Evolutionary conservation across 2,888 invertebrate genomes (phyloP).

Genomic region (Apodemia mormo): DNA sequence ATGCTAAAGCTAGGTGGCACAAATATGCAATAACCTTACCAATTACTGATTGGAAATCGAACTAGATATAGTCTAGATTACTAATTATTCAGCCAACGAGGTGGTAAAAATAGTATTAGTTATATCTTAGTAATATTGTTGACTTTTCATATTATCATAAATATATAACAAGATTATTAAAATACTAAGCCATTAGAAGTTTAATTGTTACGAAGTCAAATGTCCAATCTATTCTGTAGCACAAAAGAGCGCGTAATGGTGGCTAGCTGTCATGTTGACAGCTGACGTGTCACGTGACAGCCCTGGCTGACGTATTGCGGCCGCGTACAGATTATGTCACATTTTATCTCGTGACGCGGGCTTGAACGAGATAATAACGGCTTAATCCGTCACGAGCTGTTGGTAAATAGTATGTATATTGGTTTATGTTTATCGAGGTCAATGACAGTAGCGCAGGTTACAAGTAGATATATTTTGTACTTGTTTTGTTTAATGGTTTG

Average conservation of each 20-base stretch:
- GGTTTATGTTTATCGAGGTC: slow-evolving; percentile 1
- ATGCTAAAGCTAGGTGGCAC: too few species aligned
- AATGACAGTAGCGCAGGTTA: not conserved
- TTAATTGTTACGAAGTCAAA: slow-evolving; percentile 22
- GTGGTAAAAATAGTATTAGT: too few species aligned
- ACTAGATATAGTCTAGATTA: too few species aligned
- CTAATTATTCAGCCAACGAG: too few species aligned
- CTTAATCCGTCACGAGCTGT: slow-evolving; percentile 41
- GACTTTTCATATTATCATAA: not conserved
- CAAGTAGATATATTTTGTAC: too few species aligned
- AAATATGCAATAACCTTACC: too few species aligned
- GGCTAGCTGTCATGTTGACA: slow-evolving; percentile 47
- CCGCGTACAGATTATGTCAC: slow-evolving; percentile 66
- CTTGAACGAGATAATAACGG: slow-evolving; percentile 53
- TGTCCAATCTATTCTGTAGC: slow-evolving; percentile 20
- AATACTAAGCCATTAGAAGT: not conserved
- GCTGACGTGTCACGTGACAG: slow-evolving; percentile 54
- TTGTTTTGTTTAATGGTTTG: too few species aligned
- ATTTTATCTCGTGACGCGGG: slow-evolving; percentile 45
- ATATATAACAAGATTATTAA: not conserved
- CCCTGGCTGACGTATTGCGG: slow-evolving; percentile 64
- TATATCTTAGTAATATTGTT: too few species aligned
- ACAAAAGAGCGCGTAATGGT: slow-evolving; percentile 24
- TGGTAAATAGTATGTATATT: slow-evolving; percentile 25
- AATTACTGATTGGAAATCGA: too few species aligned